A percentile compares a stretch with the other conserved stretches of the same genome.
phyloP scores from a whole-genome alignment of 2,797 vertebrate species.

The Triplophysa yarkandensis region DNA sequence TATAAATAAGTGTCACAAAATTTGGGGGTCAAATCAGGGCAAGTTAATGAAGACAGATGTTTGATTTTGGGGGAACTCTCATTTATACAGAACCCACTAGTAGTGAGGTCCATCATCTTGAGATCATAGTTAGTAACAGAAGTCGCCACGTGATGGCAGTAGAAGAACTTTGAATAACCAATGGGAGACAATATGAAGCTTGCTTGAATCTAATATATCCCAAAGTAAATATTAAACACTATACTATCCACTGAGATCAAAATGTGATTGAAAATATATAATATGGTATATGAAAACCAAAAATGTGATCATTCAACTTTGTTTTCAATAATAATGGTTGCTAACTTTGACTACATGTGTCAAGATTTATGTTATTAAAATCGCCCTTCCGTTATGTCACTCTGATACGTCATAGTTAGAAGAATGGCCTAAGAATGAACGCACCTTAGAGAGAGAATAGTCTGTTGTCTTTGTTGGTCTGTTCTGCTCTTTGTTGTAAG shows the following conservation, averaged over 20 bases:
- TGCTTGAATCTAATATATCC: neutral
- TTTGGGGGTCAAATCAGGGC: no score
- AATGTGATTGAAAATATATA: neutral
- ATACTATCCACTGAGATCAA: neutral
- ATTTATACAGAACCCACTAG: neutral
- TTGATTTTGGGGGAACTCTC: neutral
- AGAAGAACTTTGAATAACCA: slow-evolving; percentile 54
- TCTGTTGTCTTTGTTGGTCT: slow-evolving; percentile 8
- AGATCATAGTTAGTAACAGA: slow-evolving; percentile 16
- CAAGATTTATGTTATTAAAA: no score
- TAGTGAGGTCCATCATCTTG: neutral
- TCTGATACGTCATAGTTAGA: neutral
- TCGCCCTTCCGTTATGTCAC: neutral
- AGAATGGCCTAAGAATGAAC: neutral
- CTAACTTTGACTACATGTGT: no score
- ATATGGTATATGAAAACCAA: no score
- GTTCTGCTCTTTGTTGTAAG: neutral
- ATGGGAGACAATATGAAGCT: neutral
- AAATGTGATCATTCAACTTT: neutral
- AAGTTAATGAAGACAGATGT: no score
- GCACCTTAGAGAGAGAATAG: neutral
- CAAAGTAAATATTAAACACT: neutral
- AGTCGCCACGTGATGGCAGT: slow-evolving; percentile 72
- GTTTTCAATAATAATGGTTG: no score
- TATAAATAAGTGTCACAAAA: no score